These are phyloP conservation scores for Arizona elegans DNA, from an alignment of 2,113 vertebrate genomes.

Conservation along the genomic window DNA sequence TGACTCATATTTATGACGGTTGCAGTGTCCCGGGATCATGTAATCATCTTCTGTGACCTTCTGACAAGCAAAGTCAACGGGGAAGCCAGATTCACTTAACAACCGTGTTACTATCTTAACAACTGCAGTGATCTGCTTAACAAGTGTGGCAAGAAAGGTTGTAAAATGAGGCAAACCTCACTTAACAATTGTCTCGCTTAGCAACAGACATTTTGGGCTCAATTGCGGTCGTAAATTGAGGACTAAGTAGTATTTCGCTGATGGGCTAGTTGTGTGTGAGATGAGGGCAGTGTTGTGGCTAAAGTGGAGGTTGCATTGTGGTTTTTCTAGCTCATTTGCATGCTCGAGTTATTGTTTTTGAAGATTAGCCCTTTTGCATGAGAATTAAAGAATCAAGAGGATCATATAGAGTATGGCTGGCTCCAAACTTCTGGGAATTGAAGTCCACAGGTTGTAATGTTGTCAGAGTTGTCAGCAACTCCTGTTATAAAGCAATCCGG, in stretches of 20 bases:
- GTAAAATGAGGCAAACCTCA: not conserved
- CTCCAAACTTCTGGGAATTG: not conserved
- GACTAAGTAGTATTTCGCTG: not conserved
- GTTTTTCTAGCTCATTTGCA: not conserved
- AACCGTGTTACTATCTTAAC: no score
- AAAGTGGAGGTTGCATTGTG: not conserved
- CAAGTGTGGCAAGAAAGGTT: not conserved
- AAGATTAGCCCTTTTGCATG: not conserved
- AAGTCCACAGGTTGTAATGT: not conserved
- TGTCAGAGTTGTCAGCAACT: not conserved
- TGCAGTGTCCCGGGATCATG: no score
- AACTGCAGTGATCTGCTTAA: no score
- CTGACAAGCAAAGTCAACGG: no score
- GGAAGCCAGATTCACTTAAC: no score
- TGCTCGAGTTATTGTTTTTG: not conserved
- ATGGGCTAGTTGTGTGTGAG: not conserved
- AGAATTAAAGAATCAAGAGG: not conserved
- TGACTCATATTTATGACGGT: no score
- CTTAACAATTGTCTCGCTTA: not conserved
- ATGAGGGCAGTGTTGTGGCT: not conserved
- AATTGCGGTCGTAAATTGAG: not conserved
- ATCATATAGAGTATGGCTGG: not conserved
- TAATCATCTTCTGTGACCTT: no score
- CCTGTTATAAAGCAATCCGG: not conserved
- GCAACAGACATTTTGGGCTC: not conserved